Conservation (phyloP, 2,888 invertebrate species). For the Synanthedon myopaeformis region DNA sequence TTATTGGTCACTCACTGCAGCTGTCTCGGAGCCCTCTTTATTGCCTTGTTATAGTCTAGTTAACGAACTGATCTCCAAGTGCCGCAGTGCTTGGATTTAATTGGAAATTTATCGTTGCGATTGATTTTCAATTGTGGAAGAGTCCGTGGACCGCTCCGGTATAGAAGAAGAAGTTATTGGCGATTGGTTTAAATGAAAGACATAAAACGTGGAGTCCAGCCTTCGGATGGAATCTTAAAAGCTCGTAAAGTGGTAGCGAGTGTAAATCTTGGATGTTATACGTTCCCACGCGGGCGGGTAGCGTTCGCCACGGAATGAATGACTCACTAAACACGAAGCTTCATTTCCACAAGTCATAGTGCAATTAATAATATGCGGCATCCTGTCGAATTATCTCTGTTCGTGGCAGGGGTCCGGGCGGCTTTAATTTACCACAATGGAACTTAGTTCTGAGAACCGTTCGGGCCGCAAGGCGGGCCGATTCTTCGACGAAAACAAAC, state of each 20-base stretch:
- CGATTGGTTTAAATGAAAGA: not conserved
- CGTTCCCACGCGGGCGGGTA: conserved; percentile 57
- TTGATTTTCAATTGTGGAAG: too few species aligned
- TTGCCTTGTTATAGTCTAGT: conserved; percentile 67
- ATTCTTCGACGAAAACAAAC: conserved; percentile 70
- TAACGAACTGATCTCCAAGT: conserved; percentile 57
- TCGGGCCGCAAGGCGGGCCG: conserved; percentile 58
- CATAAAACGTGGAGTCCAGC: not conserved
- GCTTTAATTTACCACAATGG: conserved; percentile 71
- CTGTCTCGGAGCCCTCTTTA: conserved; percentile 50
- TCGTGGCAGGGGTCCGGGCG: conserved; percentile 68
- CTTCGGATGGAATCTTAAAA: conserved; percentile 24
- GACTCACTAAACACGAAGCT: conserved; percentile 66
- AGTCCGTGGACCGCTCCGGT: too few species aligned
- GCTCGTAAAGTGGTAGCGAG: conserved; percentile 30
- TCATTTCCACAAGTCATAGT: conserved; percentile 71
- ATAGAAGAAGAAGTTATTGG: not conserved
- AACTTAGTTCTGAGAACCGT: conserved; percentile 67
- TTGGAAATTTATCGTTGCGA: conserved; percentile 47
- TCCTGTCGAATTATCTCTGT: conserved; percentile 70
- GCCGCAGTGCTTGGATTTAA: conserved; percentile 41
- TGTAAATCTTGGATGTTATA: conserved; percentile 43
- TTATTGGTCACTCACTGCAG: conserved; percentile 51
- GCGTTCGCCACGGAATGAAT: conserved; percentile 56
- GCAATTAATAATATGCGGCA: conserved; percentile 71